Base-by-base conservation (phyloP, 2,797 vertebrate genomes). In the Atherinosoma microstoma region DNA sequence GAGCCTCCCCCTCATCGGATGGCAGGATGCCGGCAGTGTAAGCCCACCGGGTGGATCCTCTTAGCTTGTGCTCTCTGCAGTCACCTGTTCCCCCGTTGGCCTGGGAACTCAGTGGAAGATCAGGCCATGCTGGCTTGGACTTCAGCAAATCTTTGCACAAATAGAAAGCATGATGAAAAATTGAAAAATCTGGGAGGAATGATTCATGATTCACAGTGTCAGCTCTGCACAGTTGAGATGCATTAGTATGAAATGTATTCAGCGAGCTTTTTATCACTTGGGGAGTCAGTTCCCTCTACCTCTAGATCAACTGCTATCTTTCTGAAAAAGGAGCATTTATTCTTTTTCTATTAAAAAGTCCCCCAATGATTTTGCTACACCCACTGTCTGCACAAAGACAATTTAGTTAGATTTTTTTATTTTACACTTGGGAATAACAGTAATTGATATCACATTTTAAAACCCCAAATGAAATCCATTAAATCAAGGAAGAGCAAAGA, bases 21-120 rank as follows among this genome's bases (percentile, higher is more conserved):
- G 89, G 81, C 87, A 85, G 74, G 74, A 80, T 84, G 79, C 75
- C 76, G 80, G 82, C 86, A 70, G 78, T 30, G 75, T 84, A 82
- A 88, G 87, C 86, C 77, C 45, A 60, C 83, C 56, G 79, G 76
- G 29, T 76, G 87, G 86, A 92, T 90, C 90, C 83, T 83, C 85
- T 91, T 83, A 90, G 85, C 84, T 75, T 13, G 53, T 62, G 72
- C 79, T 83, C 75, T 67, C 70, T 40, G 81, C 67, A 85, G 82
- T 91, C 87, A 89, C 84, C 85, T 88, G 87, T 80, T 66, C 75
- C 79, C 70, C 67, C 30, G 53, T 62, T 54, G 76, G 75, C 70
- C 35, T 45, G 64, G 64, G 70, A 40, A 58, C 64, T 47, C 58
- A 56, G 73, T 36, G 24, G 42, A 75, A 72, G 62, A 80, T 77